Percentiles rank a stretch among this genome's conserved stretches.
Conservation (phyloP, 1,140 invertebrate species). For the Meloidogyne floridensis region DNA sequence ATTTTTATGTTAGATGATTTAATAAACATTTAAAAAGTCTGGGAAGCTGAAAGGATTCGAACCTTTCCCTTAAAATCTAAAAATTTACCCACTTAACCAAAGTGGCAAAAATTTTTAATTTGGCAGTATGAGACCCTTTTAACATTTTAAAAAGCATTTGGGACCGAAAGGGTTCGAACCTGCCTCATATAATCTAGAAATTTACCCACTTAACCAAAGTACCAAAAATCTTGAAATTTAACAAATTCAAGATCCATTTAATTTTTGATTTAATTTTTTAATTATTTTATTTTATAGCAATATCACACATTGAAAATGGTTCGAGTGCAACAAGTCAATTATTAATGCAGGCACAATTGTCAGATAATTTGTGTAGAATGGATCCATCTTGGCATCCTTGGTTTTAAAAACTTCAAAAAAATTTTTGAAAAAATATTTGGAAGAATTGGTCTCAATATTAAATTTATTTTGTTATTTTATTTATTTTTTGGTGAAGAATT, state of each 20-base stretch:
- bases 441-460: slow-evolving; percentile 2
- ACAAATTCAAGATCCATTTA: no score
- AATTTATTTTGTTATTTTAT: slow-evolving; percentile 13
- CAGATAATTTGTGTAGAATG: slow-evolving; percentile 41
- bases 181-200: not conserved
- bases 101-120: no score
- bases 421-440: not conserved
- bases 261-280: slow-evolving; percentile 12
- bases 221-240: no score
- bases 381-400: slow-evolving; percentile 41
- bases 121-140: no score
- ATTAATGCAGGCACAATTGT: slow-evolving; percentile 23
- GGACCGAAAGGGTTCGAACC: not conserved
- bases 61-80: not conserved
- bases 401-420: slow-evolving; percentile 40
- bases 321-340: slow-evolving; percentile 3
- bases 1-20: no score
- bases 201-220: not conserved
- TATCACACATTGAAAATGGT: slow-evolving; percentile 36
- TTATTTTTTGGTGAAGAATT: not conserved
- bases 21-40: no score
- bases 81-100: not conserved
- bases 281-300: slow-evolving; percentile 25
- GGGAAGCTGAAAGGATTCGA: not conserved
- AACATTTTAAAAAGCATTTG: no score